Base-by-base conservation (phyloP, 1,140 invertebrate species). In the Macrobrachium nipponense region DNA sequence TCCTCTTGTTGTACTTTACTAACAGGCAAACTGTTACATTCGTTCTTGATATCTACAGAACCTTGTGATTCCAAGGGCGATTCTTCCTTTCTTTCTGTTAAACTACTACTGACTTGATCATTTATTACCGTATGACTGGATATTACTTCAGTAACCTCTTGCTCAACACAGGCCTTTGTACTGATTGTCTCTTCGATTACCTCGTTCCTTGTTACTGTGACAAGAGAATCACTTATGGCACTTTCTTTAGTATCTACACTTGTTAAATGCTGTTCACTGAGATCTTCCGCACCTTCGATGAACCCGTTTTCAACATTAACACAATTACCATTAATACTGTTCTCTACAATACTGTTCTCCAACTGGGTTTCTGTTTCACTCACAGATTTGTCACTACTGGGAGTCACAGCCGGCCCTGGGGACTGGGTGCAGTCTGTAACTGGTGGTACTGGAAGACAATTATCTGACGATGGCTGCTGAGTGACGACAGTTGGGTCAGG, bases 201-300 rank as follows among this genome's bases (percentile, higher is more conserved):
- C 73, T 86, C 84, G 64, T 61, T 80, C 59, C 80, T 80, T 6
- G 84, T 86, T 27, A 86, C 64, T 1, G 78, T 86, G 43, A 86
- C 77, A 8, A 86, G 15, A 44, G 84, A 86, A 15, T 86, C 84
- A 80, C 77, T 64, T 14, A 86, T 62, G 58, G 77, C 72, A 79
- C n/a, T 80, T 14, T n/a, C 44, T 75, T 44, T 8, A 36, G 36
- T 36, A 73, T 73, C 60, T 7, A 66, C 27, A 17, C 61, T 17
- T 73, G 58, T 27, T 43, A 36, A 4, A n/a, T 51, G n/a, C 36
- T 68, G 51, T 51, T 51, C 51, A 51, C 51, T 51, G 51, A 51
- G 8, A 51, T 10, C 12, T 12, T 51, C 51, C 51, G 7, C 8
- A 51, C 7, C 51, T 2, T 51, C 51, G 5, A 51, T 7, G 12